phyloP scores from a whole-genome alignment of 2,888 invertebrate genomes.

The Cetonia aurata region DNA sequence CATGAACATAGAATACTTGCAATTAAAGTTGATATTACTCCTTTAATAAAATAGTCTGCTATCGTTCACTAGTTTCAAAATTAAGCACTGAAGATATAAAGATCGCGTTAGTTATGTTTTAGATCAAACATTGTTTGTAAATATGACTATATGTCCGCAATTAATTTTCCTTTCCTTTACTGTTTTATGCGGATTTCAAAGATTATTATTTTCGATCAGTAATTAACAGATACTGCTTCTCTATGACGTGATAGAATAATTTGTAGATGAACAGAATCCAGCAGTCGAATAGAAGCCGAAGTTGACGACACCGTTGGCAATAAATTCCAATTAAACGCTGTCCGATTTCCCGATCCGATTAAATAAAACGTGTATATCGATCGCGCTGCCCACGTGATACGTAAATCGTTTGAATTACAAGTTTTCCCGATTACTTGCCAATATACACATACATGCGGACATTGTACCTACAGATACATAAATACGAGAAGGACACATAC shows the following conservation, averaged over 20 bases:
- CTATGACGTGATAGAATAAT: neutral
- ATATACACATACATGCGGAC: constrained; percentile 1
- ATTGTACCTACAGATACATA: neutral
- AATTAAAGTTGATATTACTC: too few relatives aligned
- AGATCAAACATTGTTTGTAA: too few relatives aligned
- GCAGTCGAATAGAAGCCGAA: constrained; percentile 30
- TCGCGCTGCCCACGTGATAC: constrained; percentile 33
- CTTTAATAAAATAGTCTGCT: too few relatives aligned
- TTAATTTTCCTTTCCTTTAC: too few relatives aligned
- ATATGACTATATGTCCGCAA: too few relatives aligned
- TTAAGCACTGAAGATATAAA: too few relatives aligned
- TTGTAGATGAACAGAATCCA: constrained; percentile 12
- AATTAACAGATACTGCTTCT: neutral
- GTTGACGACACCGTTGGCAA: constrained; percentile 33
- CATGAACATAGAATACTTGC: too few relatives aligned
- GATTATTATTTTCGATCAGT: neutral
- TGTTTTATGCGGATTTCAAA: neutral
- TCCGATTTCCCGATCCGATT: constrained; percentile 28
- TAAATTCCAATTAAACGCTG: constrained; percentile 42
- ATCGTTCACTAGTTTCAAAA: too few relatives aligned
- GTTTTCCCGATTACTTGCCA: constrained; percentile 31
- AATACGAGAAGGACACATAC: constrained; percentile 5
- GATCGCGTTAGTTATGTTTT: too few relatives aligned
- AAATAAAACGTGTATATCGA: constrained; percentile 35
- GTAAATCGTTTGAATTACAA: constrained; percentile 38